Percentiles rank a stretch among this genome's conserved stretches.
phyloP scores from a whole-genome alignment of 2,888 invertebrate genomes.

The Ormyrus rosae region DNA sequence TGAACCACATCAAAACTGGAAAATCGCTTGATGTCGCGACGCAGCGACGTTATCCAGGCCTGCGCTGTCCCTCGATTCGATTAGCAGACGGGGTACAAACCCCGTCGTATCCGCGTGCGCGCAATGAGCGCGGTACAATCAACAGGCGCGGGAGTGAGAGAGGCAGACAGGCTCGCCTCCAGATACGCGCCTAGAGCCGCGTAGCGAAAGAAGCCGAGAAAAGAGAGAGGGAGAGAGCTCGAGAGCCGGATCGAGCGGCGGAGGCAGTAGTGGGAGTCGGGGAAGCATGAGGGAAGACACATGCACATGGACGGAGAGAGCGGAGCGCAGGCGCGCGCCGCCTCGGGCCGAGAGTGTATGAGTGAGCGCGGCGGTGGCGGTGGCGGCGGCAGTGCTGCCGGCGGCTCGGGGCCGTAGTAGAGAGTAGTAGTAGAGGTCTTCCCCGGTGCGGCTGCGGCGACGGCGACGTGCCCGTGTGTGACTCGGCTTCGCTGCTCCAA shows the following conservation, averaged over 20 bases:
- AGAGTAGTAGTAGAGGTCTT: background rate
- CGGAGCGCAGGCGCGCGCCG: too few relatives aligned
- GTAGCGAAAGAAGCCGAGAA: background rate
- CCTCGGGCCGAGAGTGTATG: background rate
- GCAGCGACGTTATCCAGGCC: background rate
- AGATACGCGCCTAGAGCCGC: background rate
- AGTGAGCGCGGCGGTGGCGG: background rate
- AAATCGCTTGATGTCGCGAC: background rate
- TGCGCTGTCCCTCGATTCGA: too few relatives aligned
- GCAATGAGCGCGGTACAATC: conserved; percentile 10
- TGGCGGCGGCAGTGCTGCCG: background rate
- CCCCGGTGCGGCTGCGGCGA: background rate
- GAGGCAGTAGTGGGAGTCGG: conserved; percentile 9
- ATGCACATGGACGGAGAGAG: background rate
- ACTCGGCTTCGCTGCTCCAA: too few relatives aligned
- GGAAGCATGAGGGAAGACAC: background rate
- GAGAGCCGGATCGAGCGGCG: conserved; percentile 13
- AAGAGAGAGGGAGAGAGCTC: background rate
- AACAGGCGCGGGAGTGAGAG: conserved; percentile 28
- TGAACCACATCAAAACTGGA: too few relatives aligned
- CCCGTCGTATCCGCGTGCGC: too few relatives aligned
- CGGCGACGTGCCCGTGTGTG: background rate
- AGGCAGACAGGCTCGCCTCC: background rate
- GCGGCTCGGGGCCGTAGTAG: too few relatives aligned
- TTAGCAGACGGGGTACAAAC: background rate